Evolutionary conservation across 2,797 vertebrate genomes (phyloP).

Genomic region (Arrhamphus sclerolepis): DNA sequence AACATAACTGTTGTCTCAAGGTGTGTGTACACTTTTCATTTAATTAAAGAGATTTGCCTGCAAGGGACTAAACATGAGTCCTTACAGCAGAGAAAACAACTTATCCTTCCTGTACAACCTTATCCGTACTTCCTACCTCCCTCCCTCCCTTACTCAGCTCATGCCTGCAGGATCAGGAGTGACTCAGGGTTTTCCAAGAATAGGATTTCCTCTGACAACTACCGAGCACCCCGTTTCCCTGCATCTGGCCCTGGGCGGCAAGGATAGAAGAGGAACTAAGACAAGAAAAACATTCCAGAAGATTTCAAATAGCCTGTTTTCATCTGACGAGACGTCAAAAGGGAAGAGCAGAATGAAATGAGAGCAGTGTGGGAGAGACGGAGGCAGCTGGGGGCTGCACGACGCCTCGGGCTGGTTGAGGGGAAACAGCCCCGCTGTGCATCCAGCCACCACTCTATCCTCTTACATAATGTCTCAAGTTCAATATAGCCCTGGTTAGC

Average conservation of each 20-base stretch:
- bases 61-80: too few relatives aligned
- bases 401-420: constrained; percentile 45
- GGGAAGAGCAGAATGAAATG: constrained; percentile 19
- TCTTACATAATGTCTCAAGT: constrained; percentile 83
- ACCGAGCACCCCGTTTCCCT: constrained; percentile 56
- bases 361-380: constrained; percentile 35
- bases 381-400: constrained; percentile 60
- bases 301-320: constrained; percentile 38
- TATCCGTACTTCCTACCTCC: constrained; percentile 14
- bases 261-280: constrained; percentile 16
- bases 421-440: constrained; percentile 63
- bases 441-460: constrained; percentile 72
- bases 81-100: constrained; percentile 8
- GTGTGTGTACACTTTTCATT: too few relatives aligned
- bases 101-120: constrained; percentile 6
- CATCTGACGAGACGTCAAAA: constrained; percentile 32
- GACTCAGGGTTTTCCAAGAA: constrained; percentile 78
- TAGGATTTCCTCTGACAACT: constrained; percentile 73
- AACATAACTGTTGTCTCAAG: too few relatives aligned
- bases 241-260: constrained; percentile 53
- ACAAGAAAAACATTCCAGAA: constrained; percentile 28
- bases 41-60: too few relatives aligned
- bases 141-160: constrained; percentile 40
- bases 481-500: constrained; percentile 77
- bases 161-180: constrained; percentile 62